phyloP scores from a whole-genome alignment of 2,797 vertebrate species.

The Danio tinwini region DNA sequence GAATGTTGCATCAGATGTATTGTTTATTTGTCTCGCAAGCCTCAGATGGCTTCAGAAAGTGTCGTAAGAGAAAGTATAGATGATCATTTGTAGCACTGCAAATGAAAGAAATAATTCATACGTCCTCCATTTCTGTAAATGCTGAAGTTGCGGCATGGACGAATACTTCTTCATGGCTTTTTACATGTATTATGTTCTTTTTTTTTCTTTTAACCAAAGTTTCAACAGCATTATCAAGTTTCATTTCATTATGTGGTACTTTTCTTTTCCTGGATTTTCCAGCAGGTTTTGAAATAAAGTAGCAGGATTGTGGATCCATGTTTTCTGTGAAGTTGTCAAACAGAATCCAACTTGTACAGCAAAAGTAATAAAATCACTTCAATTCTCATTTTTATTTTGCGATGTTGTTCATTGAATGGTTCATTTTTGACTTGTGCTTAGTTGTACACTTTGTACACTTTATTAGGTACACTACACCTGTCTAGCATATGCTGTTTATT shows the following conservation, averaged over 20 bases:
- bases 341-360: constrained; percentile 68
- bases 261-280: constrained; percentile 53
- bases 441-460: not conserved
- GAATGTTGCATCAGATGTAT: constrained; percentile 25
- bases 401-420: not conserved
- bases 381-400: constrained; percentile 11
- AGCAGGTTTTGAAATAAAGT: constrained; percentile 54
- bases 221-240: constrained; percentile 73
- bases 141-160: not conserved
- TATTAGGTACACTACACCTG: too few species aligned
- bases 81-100: constrained; percentile 15
- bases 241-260: constrained; percentile 36
- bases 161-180: not conserved
- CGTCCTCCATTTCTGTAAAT: constrained; percentile 53
- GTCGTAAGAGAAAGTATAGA: constrained; percentile 40
- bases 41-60: constrained; percentile 65
- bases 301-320: constrained; percentile 72
- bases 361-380: constrained; percentile 73
- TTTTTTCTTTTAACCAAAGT: constrained; percentile 66
- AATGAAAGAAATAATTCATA: constrained; percentile 2
- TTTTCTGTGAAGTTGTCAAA: constrained; percentile 64
- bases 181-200: constrained; percentile 14
- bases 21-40: constrained; percentile 44
- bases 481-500: too few species aligned
- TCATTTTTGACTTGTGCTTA: not conserved